Evolutionary conservation across 2,797 vertebrate species (phyloP).

Genomic region (Philypnodon macrostomus): DNA sequence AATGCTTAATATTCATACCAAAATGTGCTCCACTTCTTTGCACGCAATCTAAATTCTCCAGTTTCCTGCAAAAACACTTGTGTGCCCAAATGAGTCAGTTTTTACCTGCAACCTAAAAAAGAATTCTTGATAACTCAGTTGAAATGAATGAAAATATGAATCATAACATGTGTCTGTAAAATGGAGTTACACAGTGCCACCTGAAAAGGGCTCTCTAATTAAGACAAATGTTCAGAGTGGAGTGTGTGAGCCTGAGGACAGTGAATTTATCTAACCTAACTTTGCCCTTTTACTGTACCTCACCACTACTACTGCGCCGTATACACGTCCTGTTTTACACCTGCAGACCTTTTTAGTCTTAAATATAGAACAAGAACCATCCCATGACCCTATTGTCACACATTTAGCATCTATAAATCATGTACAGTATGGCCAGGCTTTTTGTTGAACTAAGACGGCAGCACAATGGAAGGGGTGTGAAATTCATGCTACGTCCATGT

Average conservation of each 20-base stretch:
- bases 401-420: slow-evolving; percentile 71
- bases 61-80: too few relatives aligned
- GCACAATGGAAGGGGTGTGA: slow-evolving; percentile 56
- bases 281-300: slow-evolving; percentile 50
- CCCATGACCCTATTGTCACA: slow-evolving; percentile 39
- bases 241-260: slow-evolving; percentile 32
- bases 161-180: slow-evolving; percentile 24
- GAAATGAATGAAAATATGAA: slow-evolving; percentile 19
- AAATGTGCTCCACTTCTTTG: too few relatives aligned
- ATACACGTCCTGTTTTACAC: slow-evolving; percentile 36
- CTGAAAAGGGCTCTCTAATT: slow-evolving; percentile 59
- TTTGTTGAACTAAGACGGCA: slow-evolving; percentile 60
- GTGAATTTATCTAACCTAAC: slow-evolving; percentile 56
- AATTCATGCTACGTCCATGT: slow-evolving; percentile 55
- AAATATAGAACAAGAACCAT: slow-evolving; percentile 22
- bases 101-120: too few relatives aligned
- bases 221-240: slow-evolving; percentile 64
- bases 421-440: slow-evolving; percentile 47
- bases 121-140: too few relatives aligned
- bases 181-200: slow-evolving; percentile 43
- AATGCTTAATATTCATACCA: too few relatives aligned
- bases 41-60: too few relatives aligned
- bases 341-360: slow-evolving; percentile 19
- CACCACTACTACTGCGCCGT: slow-evolving; percentile 27
- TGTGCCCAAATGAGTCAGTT: too few relatives aligned